These are phyloP conservation scores for Harlomillsia oculata DNA, from an alignment of 1,140 invertebrate species.

Conservation along the genomic window DNA sequence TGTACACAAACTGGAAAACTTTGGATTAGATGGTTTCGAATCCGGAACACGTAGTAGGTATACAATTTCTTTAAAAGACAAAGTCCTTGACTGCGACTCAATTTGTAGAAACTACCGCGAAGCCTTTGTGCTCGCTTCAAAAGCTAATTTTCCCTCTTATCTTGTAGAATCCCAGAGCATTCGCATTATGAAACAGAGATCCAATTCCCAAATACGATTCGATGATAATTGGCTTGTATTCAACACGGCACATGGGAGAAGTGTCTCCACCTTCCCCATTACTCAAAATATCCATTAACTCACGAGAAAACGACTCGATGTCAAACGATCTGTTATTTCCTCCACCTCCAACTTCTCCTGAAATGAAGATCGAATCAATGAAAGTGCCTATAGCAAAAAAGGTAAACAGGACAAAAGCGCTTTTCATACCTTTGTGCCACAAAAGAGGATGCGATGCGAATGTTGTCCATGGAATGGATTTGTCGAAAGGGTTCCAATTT, in stretches of 20 bases:
- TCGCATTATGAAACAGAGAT: constrained; percentile 72
- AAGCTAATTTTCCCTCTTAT: constrained; percentile 75
- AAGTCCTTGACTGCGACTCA: too few relatives aligned
- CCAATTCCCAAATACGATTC: constrained; percentile 68
- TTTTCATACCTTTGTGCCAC: constrained; percentile 50
- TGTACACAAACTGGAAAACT: too few relatives aligned
- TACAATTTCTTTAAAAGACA: too few relatives aligned
- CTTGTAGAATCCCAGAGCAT: constrained; percentile 72
- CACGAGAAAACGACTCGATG: constrained; percentile 47
- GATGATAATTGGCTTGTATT: constrained; percentile 61
- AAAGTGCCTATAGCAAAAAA: neutral
- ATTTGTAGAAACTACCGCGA: too few relatives aligned
- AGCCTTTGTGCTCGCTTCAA: too few relatives aligned
- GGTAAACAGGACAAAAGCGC: too few relatives aligned
- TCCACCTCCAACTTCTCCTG: constrained; percentile 37
- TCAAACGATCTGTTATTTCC: constrained; percentile 44
- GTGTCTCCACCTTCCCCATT: constrained; percentile 35
- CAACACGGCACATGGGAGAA: constrained; percentile 41
- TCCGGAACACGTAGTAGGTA: too few relatives aligned
- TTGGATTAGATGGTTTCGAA: too few relatives aligned
- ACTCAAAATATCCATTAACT: constrained; percentile 42
- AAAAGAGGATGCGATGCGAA: constrained; percentile 69
- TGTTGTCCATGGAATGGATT: constrained; percentile 65
- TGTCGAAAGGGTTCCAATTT: constrained; percentile 76
- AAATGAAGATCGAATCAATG: neutral